Evolutionary conservation across 2,888 invertebrate genomes (phyloP).

Genomic region (Calephelis perditalis): DNA sequence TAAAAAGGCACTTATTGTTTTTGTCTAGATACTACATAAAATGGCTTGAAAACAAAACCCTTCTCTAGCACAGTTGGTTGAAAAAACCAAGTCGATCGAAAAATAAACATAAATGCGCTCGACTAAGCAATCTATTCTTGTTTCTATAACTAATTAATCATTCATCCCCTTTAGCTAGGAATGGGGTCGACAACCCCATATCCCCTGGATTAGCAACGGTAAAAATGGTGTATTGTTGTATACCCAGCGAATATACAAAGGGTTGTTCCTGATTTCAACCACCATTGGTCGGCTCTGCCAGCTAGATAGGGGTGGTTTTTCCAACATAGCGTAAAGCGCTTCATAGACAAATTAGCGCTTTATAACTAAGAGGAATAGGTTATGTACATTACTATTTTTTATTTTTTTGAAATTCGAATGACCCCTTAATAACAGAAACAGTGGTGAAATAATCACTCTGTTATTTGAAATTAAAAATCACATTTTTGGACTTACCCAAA

Average conservation of each 20-base stretch:
- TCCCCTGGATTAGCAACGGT: slow-evolving; percentile 59
- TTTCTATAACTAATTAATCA: slow-evolving; percentile 13
- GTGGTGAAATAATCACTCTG: too few relatives aligned
- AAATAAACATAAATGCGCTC: slow-evolving; percentile 6
- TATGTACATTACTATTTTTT: too few relatives aligned
- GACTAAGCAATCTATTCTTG: background rate
- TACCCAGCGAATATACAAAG: slow-evolving; percentile 54
- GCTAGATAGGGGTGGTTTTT: slow-evolving; percentile 59
- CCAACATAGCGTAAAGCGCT: slow-evolving; percentile 53
- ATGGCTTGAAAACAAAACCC: too few relatives aligned
- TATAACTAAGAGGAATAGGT: background rate
- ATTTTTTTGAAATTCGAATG: too few relatives aligned
- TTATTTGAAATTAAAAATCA: too few relatives aligned
- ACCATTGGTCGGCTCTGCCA: slow-evolving; percentile 6
- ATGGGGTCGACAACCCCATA: slow-evolving; percentile 27
- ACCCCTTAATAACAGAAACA: too few relatives aligned
- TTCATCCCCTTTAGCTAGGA: slow-evolving; percentile 14
- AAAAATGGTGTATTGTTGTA: slow-evolving; percentile 62
- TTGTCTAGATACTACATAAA: too few relatives aligned
- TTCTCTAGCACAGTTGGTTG: too few relatives aligned
- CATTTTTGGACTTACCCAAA: too few relatives aligned
- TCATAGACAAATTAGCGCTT: slow-evolving; percentile 48
- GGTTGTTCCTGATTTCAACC: slow-evolving; percentile 33
- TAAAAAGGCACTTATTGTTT: too few relatives aligned
- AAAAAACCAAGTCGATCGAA: background rate